A percentile compares a stretch with the other conserved stretches of the same genome.
Evolutionary conservation across 2,113 vertebrate genomes (phyloP).

Genomic region (Bubo bubo): DNA sequence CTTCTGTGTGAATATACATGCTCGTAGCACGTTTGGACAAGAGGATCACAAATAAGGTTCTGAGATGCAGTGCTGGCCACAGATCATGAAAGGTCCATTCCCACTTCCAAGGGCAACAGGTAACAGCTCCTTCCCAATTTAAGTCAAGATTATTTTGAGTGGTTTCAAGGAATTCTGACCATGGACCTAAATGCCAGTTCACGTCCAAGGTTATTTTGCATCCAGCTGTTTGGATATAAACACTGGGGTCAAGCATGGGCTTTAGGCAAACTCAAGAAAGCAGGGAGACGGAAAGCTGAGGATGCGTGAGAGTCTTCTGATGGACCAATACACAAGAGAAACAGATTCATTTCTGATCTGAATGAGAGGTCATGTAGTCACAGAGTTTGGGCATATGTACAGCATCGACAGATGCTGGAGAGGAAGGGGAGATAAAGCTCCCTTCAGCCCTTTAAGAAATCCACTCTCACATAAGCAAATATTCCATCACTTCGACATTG

Average conservation of each 20-base stretch:
- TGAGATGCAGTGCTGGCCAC: background rate
- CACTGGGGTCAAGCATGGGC: background rate
- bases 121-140: background rate
- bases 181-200: accelerated
- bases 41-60: background rate
- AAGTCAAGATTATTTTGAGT: background rate
- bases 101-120: background rate
- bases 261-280: background rate
- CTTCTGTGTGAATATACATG: background rate
- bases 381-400: background rate
- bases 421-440: background rate
- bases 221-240: background rate
- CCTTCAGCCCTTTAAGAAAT: background rate
- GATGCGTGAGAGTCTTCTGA: background rate
- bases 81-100: background rate
- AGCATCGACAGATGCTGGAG: accelerated
- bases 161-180: background rate
- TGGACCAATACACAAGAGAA: background rate
- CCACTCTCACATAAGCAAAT: background rate
- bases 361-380: background rate
- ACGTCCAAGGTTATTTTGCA: background rate
- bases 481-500: background rate
- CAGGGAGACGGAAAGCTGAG: background rate
- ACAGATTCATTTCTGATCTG: background rate
- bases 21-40: background rate